Conservation (phyloP, 2,888 invertebrate genomes). For the Cremastinae sp. region DNA sequence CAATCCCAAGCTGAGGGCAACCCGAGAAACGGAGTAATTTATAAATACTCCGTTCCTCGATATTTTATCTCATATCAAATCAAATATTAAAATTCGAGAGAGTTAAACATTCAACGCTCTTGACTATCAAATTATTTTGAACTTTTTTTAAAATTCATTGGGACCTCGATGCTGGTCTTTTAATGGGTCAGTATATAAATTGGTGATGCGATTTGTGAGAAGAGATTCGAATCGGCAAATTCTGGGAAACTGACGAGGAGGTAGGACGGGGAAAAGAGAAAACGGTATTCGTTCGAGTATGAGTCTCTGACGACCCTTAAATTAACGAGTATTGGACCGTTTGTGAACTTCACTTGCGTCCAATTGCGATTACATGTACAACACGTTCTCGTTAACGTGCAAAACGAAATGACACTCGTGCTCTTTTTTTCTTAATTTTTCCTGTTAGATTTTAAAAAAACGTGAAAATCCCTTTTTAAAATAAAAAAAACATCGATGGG, state of each 20-base stretch:
- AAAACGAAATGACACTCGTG: not conserved
- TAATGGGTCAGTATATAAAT: conserved; percentile 37
- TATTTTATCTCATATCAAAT: no score
- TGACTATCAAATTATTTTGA: no score
- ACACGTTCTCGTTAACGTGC: conserved; percentile 35
- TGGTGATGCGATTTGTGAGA: conserved; percentile 24
- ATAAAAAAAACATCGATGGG: conserved; percentile 47
- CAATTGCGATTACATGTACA: conserved; percentile 43
- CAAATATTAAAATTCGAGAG: no score
- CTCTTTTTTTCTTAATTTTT: conserved; percentile 31
- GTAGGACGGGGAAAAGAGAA: conserved; percentile 13
- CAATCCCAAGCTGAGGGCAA: no score
- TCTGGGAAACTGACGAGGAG: conserved; percentile 27
- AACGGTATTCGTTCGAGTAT: no score
- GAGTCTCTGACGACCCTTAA: no score
- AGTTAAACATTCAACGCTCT: no score
- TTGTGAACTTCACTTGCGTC: conserved; percentile 20
- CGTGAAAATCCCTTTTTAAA: not conserved
- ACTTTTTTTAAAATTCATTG: conserved; percentile 30
- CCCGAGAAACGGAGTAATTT: no score
- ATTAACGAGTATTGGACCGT: conserved; percentile 23
- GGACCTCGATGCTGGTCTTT: conserved; percentile 42
- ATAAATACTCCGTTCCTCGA: no score
- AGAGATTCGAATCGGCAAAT: conserved; percentile 38
- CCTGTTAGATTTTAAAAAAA: no score